A percentile compares a stretch with the other conserved stretches of the same genome.
These are phyloP conservation scores for Chaenocephalus aceratus DNA, from an alignment of 2,113 vertebrate genomes.

Conservation along the genomic window DNA sequence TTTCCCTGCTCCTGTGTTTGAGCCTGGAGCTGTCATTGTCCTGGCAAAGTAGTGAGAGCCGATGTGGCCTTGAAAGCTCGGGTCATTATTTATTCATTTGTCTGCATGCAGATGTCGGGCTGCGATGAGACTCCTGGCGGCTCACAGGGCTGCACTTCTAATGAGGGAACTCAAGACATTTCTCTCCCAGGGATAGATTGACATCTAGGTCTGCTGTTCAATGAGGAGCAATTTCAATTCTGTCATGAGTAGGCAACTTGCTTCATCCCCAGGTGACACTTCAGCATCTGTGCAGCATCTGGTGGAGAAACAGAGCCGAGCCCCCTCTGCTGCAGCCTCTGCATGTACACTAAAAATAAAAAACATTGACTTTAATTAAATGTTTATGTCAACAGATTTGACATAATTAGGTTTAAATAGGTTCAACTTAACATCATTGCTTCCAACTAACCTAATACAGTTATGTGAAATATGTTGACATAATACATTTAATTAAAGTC, in stretches of 20 bases:
- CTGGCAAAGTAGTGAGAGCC: constrained; percentile 47
- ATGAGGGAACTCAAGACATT: constrained; percentile 53
- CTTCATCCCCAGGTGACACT: constrained; percentile 34
- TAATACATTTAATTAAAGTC: no score
- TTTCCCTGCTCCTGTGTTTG: constrained; percentile 23
- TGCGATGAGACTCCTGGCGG: constrained; percentile 55
- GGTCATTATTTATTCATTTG: constrained; percentile 77
- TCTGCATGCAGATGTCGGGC: constrained; percentile 75
- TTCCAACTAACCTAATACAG: no score
- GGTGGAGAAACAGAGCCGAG: constrained; percentile 19
- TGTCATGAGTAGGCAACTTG: constrained; percentile 49
- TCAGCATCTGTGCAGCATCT: constrained; percentile 24
- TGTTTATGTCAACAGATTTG: no score
- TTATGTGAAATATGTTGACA: no score
- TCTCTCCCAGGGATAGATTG: constrained; percentile 27
- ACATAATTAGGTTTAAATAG: no score
- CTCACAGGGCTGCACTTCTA: constrained; percentile 50
- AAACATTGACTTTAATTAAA: no score
- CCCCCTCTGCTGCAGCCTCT: constrained; percentile 19
- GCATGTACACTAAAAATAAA: no score
- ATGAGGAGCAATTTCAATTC: constrained; percentile 29
- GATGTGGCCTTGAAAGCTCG: constrained; percentile 66
- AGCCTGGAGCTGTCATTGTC: constrained; percentile 37
- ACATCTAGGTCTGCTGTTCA: constrained; percentile 50
- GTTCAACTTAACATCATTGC: no score